These are phyloP conservation scores for Apamea crenata DNA, from an alignment of 2,888 invertebrate species.

Conservation along the genomic window DNA sequence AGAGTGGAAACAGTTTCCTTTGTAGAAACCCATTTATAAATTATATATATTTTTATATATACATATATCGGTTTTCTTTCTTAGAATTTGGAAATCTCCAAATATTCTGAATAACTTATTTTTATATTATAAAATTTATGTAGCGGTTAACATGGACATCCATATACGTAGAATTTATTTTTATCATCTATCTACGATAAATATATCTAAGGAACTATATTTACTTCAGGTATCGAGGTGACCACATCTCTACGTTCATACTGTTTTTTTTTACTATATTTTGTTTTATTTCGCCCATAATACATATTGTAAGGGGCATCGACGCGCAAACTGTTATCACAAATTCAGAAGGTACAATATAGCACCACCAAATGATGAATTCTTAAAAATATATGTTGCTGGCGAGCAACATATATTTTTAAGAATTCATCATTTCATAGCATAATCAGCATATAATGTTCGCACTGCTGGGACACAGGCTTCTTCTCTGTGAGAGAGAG, in stretches of 20 bases:
- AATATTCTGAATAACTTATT: constrained; percentile 26
- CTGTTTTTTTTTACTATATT: constrained; percentile 3
- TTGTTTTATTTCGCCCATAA: background rate
- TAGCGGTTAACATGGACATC: constrained; percentile 51
- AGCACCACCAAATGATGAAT: no score
- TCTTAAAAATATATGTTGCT: no score
- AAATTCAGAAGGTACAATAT: background rate
- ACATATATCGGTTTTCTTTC: constrained; percentile 16
- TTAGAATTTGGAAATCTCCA: constrained; percentile 36
- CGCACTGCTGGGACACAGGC: background rate
- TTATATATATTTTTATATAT: background rate
- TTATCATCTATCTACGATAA: constrained; percentile 30
- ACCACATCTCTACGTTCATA: constrained; percentile 41
- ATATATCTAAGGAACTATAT: constrained; percentile 57
- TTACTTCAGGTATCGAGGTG: constrained; percentile 68
- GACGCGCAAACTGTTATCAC: background rate
- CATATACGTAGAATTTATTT: constrained; percentile 33
- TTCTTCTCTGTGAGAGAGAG: background rate
- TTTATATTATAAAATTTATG: constrained; percentile 4
- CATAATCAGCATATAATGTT: background rate
- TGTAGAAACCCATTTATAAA: background rate
- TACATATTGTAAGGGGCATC: background rate
- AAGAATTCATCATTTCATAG: background rate
- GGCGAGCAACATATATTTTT: no score
- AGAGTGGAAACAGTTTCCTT: background rate